Conservation (phyloP, 2,888 invertebrate species). For the Agriotes lineatus region DNA sequence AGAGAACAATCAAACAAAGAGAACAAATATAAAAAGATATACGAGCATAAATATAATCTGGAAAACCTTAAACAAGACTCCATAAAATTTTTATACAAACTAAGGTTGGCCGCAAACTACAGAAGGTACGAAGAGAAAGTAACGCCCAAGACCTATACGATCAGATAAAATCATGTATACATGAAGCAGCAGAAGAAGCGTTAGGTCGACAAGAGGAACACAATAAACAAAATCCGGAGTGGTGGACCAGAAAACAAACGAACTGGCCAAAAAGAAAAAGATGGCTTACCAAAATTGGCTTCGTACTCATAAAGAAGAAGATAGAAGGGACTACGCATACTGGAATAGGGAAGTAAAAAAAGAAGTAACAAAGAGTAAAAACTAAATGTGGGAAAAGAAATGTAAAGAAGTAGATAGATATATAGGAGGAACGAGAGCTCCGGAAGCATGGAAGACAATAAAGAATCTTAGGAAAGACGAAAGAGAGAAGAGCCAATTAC, state of each 20-base stretch:
- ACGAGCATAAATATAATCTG: neutral
- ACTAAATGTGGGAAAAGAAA: neutral
- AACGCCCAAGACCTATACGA: neutral
- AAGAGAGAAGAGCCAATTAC: neutral
- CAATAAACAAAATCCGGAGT: neutral
- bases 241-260: neutral
- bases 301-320: too few species aligned
- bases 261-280: neutral
- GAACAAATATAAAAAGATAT: too few species aligned
- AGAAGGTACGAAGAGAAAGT: slow-evolving; percentile 6
- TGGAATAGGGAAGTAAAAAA: neutral
- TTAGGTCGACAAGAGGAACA: neutral
- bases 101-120: neutral
- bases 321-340: too few species aligned
- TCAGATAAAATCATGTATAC: too few species aligned
- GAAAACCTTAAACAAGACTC: neutral
- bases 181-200: slow-evolving; percentile 1
- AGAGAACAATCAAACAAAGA: too few species aligned
- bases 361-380: neutral
- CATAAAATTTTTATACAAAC: neutral
- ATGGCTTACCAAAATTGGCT: too few species aligned
- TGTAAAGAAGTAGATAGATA: too few species aligned
- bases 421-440: too few species aligned
- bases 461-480: neutral
- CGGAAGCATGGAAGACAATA: too few species aligned